Conservation (phyloP, 2,888 invertebrate species). For the Exocentrus adspersus region DNA sequence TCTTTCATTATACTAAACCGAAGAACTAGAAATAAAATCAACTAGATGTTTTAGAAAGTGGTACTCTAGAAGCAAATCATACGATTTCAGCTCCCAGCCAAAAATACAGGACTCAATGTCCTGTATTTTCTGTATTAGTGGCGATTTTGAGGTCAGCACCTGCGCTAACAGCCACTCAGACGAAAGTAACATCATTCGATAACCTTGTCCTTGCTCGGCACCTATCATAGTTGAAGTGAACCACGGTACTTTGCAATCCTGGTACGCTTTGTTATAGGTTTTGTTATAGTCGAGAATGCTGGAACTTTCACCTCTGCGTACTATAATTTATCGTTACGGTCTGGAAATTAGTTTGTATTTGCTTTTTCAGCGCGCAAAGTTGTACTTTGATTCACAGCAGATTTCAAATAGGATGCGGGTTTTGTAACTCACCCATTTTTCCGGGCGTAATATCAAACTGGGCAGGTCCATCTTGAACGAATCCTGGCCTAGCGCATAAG, state of each 20-base stretch:
- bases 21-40: no score
- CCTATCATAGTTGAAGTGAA: constrained; percentile 12
- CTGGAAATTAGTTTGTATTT: background rate
- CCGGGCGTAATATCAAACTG: constrained; percentile 88
- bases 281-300: background rate
- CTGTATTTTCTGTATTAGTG: no score
- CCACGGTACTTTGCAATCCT: constrained; percentile 6
- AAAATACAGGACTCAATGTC: no score
- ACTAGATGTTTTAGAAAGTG: no score
- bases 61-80: no score
- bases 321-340: background rate
- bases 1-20: no score
- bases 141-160: background rate
- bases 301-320: constrained; percentile 3
- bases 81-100: no score
- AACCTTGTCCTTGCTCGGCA: constrained; percentile 16
- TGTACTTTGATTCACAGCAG: background rate
- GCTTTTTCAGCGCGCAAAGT: no score
- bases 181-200: background rate
- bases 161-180: background rate
- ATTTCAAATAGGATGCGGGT: no score
- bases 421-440: constrained; percentile 88
- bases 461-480: constrained; percentile 80
- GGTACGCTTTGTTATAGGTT: background rate
- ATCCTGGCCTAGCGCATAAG: constrained; percentile 78